These are phyloP conservation scores for Clarias fuscus DNA, from an alignment of 2,797 vertebrate species.

Conservation along the genomic window DNA sequence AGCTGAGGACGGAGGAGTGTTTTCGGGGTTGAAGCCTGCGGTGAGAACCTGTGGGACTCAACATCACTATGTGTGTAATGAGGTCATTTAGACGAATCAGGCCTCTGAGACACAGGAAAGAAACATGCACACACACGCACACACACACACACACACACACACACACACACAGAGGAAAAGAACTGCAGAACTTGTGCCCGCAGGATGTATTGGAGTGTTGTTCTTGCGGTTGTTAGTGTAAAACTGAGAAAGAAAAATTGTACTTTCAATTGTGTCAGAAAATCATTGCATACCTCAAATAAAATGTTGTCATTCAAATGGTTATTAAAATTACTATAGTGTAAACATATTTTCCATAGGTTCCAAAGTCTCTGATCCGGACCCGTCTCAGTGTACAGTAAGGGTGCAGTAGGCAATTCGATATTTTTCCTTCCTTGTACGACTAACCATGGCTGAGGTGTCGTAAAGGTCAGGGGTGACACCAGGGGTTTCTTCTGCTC, in stretches of 20 bases:
- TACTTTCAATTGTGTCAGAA: neutral
- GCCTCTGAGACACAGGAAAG: neutral
- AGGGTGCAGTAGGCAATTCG: no score
- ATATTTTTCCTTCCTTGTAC: neutral
- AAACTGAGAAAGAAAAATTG: neutral
- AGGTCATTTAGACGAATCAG: constrained; percentile 5
- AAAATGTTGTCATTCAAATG: neutral
- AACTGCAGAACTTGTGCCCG: neutral
- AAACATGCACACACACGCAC: constrained; percentile 8
- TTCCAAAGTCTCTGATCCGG: neutral
- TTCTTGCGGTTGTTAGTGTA: neutral
- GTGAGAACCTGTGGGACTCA: neutral
- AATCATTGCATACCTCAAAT: neutral
- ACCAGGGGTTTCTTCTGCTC: no score
- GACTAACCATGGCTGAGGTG: neutral
- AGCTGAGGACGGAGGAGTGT: neutral
- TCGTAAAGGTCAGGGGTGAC: no score
- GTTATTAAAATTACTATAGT: no score
- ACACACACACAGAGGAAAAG: neutral
- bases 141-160: constrained; percentile 10
- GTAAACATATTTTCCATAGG: neutral
- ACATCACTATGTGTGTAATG: neutral
- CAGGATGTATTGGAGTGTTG: neutral
- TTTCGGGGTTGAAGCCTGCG: neutral
- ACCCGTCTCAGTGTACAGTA: neutral